phyloP scores from a whole-genome alignment of 2,113 vertebrate genomes.

The Chlorodrepanis virens region DNA sequence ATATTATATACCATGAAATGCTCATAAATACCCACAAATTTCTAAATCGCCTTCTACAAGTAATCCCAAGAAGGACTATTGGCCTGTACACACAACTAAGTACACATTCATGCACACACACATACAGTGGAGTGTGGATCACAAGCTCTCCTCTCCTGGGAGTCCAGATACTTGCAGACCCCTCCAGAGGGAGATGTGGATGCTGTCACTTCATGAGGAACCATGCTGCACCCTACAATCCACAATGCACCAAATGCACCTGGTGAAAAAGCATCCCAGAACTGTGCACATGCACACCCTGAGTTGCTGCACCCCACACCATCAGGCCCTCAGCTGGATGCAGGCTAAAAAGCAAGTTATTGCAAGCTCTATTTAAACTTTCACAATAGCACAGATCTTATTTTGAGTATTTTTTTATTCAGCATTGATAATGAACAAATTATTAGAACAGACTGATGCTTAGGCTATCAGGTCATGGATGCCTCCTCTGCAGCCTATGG shows the following conservation, averaged over 20 bases:
- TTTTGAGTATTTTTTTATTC: not conserved
- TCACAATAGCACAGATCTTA: not conserved
- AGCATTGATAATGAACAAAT: not conserved
- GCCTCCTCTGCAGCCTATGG: not conserved
- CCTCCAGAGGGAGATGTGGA: not conserved
- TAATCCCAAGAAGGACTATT: not conserved
- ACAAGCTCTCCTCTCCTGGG: not conserved
- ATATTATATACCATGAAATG: not conserved
- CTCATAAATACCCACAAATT: not conserved
- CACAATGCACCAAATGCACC: not conserved
- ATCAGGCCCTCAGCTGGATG: fast-evolving
- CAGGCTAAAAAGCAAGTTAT: not conserved
- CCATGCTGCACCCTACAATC: not conserved
- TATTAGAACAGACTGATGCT: not conserved
- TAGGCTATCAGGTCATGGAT: not conserved
- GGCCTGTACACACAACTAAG: not conserved
- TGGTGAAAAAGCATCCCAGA: not conserved
- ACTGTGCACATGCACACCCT: fast-evolving
- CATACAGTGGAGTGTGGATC: not conserved
- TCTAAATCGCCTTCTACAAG: not conserved
- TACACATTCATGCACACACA: not conserved
- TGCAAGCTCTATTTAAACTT: not conserved
- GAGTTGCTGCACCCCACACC: fast-evolving
- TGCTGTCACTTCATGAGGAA: not conserved
- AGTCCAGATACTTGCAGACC: not conserved